Conservation (phyloP, 2,888 invertebrate genomes). For the Lasioglossum morio region DNA sequence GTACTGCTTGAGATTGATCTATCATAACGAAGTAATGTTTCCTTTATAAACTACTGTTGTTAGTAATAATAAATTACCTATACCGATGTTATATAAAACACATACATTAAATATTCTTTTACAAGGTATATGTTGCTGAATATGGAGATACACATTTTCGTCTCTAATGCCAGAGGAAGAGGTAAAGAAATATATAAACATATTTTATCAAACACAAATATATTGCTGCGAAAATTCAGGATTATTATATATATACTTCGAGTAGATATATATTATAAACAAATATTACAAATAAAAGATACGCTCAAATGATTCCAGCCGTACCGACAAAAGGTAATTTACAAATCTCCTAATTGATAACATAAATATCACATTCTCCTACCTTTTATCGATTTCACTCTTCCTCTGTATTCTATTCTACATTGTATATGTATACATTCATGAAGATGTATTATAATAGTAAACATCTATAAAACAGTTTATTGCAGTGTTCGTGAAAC, state of each 20-base stretch:
- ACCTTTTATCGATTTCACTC: slow-evolving; percentile 7
- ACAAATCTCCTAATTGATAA: slow-evolving; percentile 6
- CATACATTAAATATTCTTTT: slow-evolving; percentile 69
- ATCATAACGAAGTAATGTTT: slow-evolving; percentile 48
- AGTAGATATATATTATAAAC: neutral
- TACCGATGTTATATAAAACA: slow-evolving; percentile 71
- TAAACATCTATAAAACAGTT: slow-evolving; percentile 42
- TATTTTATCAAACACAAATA: neutral
- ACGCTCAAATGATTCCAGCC: neutral
- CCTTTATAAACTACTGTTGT: slow-evolving; percentile 54
- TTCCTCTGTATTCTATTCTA: slow-evolving; percentile 46
- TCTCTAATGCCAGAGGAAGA: slow-evolving; percentile 42
- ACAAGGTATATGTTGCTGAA: slow-evolving; percentile 33
- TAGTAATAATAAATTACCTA: slow-evolving; percentile 70
- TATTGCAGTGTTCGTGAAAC: slow-evolving; percentile 27
- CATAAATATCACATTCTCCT: neutral
- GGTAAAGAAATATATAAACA: neutral
- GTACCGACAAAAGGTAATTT: neutral
- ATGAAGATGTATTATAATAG: slow-evolving; percentile 30
- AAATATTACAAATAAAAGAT: neutral
- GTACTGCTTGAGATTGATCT: slow-evolving; percentile 54
- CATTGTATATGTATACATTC: slow-evolving; percentile 14
- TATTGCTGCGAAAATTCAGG: neutral
- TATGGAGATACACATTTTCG: slow-evolving; percentile 30
- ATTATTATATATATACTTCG: neutral